A percentile compares a stretch with the other conserved stretches of the same genome.
Evolutionary conservation across 2,888 invertebrate species (phyloP).

Genomic region (Pammene fasciana): DNA sequence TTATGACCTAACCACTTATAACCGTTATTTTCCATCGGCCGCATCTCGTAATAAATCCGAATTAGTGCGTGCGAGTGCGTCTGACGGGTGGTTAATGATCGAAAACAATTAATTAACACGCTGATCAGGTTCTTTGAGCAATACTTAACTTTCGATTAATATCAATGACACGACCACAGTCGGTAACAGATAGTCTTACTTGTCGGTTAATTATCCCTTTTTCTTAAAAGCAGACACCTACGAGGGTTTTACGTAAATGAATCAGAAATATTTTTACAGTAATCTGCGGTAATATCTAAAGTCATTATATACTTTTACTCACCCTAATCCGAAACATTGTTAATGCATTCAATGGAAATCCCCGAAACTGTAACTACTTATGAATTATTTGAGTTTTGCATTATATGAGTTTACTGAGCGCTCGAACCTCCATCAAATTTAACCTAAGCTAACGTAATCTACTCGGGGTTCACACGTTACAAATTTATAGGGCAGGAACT

Average conservation of each 20-base stretch:
- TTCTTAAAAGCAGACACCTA: not conserved
- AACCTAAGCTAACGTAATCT: slow-evolving; percentile 13
- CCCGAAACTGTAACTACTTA: slow-evolving; percentile 24
- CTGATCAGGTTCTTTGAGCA: slow-evolving; percentile 29
- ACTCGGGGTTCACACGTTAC: not conserved
- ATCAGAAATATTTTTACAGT: not conserved
- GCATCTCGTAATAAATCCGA: slow-evolving; percentile 28
- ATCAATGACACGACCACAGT: slow-evolving; percentile 10
- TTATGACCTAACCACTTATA: slow-evolving; percentile 21
- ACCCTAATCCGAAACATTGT: slow-evolving; percentile 17
- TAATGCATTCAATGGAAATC: slow-evolving; percentile 23
- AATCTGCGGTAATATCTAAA: slow-evolving; percentile 8
- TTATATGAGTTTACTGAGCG: slow-evolving; percentile 5
- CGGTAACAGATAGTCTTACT: not conserved
- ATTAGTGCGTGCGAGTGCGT: slow-evolving; percentile 31
- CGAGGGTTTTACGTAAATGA: not conserved
- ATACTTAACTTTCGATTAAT: slow-evolving; percentile 11
- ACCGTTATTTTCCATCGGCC: slow-evolving; percentile 23
- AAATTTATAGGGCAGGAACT: not conserved
- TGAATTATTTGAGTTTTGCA: slow-evolving; percentile 24
- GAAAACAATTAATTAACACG: slow-evolving; percentile 37
- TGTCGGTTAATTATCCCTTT: slow-evolving; percentile 11
- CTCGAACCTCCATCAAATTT: slow-evolving; percentile 14
- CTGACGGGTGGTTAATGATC: slow-evolving; percentile 35
- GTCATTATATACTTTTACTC: slow-evolving; percentile 14